phyloP scores from a whole-genome alignment of 2,113 vertebrate species.

The Tachysurus vachellii region DNA sequence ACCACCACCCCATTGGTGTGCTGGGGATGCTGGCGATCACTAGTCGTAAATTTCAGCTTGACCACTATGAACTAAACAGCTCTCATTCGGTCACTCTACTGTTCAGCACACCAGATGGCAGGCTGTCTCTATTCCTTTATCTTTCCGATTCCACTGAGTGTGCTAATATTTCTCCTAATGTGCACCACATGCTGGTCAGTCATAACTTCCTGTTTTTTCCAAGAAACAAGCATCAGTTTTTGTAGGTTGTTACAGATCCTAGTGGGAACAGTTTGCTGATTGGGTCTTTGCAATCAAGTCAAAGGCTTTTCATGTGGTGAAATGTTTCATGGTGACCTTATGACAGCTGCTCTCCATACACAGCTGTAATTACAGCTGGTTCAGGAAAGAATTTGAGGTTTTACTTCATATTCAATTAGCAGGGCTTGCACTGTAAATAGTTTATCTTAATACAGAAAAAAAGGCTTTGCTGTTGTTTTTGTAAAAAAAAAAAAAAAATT shows the following conservation, averaged over 20 bases:
- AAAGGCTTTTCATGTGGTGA: slow-evolving; percentile 48
- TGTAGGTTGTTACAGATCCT: slow-evolving; percentile 32
- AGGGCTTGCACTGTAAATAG: slow-evolving; percentile 62
- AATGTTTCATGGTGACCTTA: slow-evolving; percentile 46
- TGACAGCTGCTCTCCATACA: slow-evolving; percentile 70
- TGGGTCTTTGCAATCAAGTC: slow-evolving; percentile 26
- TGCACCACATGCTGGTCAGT: slow-evolving; percentile 66
- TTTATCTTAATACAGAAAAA: slow-evolving; percentile 58
- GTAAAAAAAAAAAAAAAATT: slow-evolving; percentile 20
- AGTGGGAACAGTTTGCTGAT: neutral
- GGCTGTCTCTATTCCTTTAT: neutral
- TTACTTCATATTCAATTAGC: slow-evolving; percentile 67
- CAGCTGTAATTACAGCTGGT: slow-evolving; percentile 67
- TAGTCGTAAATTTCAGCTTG: neutral
- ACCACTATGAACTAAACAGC: neutral
- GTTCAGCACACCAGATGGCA: slow-evolving; percentile 45
- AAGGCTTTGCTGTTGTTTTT: slow-evolving; percentile 35
- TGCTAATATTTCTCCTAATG: slow-evolving; percentile 37
- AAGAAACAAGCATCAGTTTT: slow-evolving; percentile 53
- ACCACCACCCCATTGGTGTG: neutral
- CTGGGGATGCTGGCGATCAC: neutral
- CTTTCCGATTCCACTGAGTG: neutral
- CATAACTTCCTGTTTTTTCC: slow-evolving; percentile 72
- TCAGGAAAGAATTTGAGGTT: slow-evolving; percentile 54
- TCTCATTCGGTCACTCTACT: neutral